Percentiles rank a stretch among this genome's conserved stretches.
Evolutionary conservation across 92 coral and sea anemone species (phyloP).

Genomic region (Epizoanthus ramosus): DNA sequence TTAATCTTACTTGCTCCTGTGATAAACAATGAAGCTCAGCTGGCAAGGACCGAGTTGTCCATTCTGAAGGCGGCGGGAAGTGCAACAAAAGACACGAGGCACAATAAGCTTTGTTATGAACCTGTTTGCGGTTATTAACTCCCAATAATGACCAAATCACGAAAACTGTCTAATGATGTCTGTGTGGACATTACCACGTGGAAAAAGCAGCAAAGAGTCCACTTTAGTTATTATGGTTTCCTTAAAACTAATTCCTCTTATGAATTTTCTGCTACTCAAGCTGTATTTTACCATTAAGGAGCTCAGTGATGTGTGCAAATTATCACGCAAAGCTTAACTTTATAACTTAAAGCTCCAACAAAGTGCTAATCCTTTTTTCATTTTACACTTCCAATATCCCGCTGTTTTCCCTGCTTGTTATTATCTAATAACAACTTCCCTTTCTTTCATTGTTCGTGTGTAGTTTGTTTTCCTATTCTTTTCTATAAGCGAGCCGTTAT

Average conservation of each 20-base stretch:
- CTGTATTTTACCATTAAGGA: background rate
- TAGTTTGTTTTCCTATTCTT: conserved; percentile 25
- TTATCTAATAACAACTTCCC: conserved; percentile 18
- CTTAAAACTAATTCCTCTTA: background rate
- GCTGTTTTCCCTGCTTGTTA: conserved; percentile 33
- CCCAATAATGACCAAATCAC: background rate
- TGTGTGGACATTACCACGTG: background rate
- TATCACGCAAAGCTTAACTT: conserved; percentile 5
- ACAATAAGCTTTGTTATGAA: conserved; percentile 11
- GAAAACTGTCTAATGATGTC: background rate
- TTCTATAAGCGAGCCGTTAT: conserved; percentile 17
- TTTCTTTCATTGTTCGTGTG: conserved; percentile 25
- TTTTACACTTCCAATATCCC: conserved; percentile 3
- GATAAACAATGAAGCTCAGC: background rate
- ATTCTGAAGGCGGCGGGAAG: background rate
- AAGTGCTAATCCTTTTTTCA: conserved; percentile 24
- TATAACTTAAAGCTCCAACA: background rate
- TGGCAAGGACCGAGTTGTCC: background rate
- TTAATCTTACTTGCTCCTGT: background rate
- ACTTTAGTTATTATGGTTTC: background rate
- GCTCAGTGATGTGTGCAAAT: conserved; percentile 7
- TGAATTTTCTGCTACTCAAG: background rate
- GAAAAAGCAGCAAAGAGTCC: background rate
- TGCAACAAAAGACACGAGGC: background rate
- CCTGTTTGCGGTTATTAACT: conserved; percentile 10